Evolutionary conservation across 2,113 vertebrate genomes (phyloP).

Genomic region (Centropus bengalensis): DNA sequence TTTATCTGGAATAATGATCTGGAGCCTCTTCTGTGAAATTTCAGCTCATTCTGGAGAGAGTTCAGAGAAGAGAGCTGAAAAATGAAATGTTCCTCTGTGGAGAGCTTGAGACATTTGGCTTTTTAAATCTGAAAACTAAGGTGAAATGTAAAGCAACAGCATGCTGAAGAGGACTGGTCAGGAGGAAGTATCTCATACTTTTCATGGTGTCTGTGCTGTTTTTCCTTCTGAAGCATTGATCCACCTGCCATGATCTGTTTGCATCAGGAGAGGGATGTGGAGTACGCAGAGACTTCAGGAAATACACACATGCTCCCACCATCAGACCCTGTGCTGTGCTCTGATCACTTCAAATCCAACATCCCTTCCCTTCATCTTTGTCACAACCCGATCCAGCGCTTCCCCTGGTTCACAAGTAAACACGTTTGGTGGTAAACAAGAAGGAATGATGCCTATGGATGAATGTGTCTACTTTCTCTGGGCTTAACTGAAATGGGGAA

Average conservation of each 20-base stretch:
- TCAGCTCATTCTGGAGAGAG: not conserved
- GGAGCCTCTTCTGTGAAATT: not conserved
- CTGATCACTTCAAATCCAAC: not conserved
- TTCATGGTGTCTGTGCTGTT: no score
- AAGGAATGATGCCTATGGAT: not conserved
- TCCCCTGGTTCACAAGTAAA: no score
- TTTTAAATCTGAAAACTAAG: not conserved
- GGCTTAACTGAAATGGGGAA: not conserved
- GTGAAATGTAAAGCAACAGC: not conserved
- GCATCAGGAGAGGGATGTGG: not conserved
- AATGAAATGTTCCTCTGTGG: not conserved
- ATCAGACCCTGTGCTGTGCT: not conserved
- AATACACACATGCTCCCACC: rapidly evolving
- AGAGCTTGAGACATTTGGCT: rapidly evolving
- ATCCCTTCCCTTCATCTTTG: not conserved
- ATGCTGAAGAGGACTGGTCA: rapidly evolving
- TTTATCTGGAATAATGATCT: not conserved
- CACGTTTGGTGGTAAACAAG: not conserved
- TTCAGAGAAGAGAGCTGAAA: not conserved
- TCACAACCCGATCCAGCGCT: not conserved
- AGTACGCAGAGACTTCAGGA: not conserved
- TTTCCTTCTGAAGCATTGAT: not conserved
- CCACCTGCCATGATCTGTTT: not conserved
- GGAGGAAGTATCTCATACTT: no score
- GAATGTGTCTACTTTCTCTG: not conserved